Evolutionary conservation across 2,888 invertebrate species (phyloP), one percentile per base, ranked within the genome.

Genomic region (Lepidocyrtinus sp.): DNA sequence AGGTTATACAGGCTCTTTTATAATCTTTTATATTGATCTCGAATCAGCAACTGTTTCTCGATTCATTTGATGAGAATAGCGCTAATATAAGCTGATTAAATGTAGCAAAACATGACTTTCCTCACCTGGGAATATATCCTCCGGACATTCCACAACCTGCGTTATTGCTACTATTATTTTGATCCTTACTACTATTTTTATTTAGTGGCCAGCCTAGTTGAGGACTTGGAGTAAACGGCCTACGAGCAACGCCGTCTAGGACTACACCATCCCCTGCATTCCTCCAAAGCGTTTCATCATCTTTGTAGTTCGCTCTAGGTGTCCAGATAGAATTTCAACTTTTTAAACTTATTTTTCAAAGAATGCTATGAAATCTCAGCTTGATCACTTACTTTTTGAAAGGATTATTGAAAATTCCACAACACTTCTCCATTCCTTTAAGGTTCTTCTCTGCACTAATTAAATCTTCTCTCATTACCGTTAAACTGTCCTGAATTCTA

Each of bases 371-470:
- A 45, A 45, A 45, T 7, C 12, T 7, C 45, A 9, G 5, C n/a
- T 12, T 36, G 26, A 9, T 5, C 50, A 26, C 81, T 72, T 78
- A 82, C 82, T 82, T 82, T 75, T 82, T 82, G 59, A 82, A 82
- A 61, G 82, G 82, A 59, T 82, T 82, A 62, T 71, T 71, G 63
- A 78, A 82, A 19, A 82, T 74, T 64, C 78, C 78, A 46, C 82
- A 82, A 27, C 82, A 82, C 45, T 78, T 82, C 50, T 82, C 78
- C 82, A 82, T 82, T 71, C 78, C 82, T 63, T 77, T 50, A 61
- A 82, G 64, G 36, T 82, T 82, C 50, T 67, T 64, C 26, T 78
- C 77, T 2, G 82, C 82, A 12, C 72, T 77, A 55, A 82, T 82
- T 50, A 82, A 65, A 50, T 73, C 78, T 5, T 67, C 65, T 21